Conservation (phyloP, 2,888 invertebrate genomes). For the Bellardia bayeri region DNA sequence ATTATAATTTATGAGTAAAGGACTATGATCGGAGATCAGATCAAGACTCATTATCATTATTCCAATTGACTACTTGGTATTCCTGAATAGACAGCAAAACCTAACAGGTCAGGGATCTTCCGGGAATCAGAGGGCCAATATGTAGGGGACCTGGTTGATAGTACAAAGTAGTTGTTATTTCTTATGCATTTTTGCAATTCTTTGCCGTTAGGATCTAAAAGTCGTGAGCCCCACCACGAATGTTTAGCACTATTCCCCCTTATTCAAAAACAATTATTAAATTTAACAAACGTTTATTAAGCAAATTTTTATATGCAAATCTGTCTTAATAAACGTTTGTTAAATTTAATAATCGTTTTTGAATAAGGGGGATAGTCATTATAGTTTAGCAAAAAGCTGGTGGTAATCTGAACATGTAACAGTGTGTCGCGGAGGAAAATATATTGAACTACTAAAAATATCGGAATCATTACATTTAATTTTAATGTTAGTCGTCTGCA, state of each 20-base stretch:
- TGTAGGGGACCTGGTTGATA: conserved; percentile 64
- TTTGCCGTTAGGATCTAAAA: conserved; percentile 55
- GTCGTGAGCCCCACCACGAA: conserved; percentile 53
- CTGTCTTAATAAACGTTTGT: too few relatives aligned
- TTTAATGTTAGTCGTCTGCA: conserved; percentile 53
- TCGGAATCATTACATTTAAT: background rate
- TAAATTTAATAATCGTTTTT: too few relatives aligned
- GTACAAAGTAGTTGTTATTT: conserved; percentile 43
- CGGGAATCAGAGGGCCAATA: conserved; percentile 61
- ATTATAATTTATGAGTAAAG: conserved; percentile 48
- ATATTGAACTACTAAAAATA: conserved; percentile 17
- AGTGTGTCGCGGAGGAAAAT: conserved; percentile 34
- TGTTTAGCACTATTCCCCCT: too few relatives aligned
- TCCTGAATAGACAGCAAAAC: conserved; percentile 52
- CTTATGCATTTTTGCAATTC: conserved; percentile 55
- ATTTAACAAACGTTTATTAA: too few relatives aligned
- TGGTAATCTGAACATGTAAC: conserved; percentile 20
- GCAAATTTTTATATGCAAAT: too few relatives aligned
- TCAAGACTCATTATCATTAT: conserved; percentile 27
- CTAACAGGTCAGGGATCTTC: conserved; percentile 62
- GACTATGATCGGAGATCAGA: conserved; percentile 61
- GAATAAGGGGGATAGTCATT: too few relatives aligned
- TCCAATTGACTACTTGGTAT: conserved; percentile 14
- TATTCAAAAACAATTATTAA: too few relatives aligned
- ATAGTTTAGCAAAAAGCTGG: conserved; percentile 46